A percentile compares a stretch with the other conserved stretches of the same genome.
Evolutionary conservation across 2,797 vertebrate genomes (phyloP).

Genomic region (Megaceryle alcyon): DNA sequence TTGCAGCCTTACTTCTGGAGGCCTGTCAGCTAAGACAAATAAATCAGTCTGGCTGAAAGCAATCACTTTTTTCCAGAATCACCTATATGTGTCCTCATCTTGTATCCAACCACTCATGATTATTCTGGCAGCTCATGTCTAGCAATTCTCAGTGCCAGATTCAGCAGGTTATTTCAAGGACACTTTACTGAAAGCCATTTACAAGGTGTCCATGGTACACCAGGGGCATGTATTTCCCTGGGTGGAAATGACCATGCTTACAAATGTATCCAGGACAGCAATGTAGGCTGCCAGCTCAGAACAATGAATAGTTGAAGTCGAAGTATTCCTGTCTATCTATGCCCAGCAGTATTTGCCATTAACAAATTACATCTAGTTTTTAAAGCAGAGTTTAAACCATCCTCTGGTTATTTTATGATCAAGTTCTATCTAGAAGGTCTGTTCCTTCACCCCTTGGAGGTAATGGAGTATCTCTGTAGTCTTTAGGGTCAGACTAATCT

Average conservation of each 20-base stretch:
- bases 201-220: background rate
- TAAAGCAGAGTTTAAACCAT: background rate
- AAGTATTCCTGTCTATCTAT: background rate
- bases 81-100: background rate
- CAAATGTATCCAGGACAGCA: background rate
- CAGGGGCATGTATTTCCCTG: background rate
- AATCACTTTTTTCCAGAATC: background rate
- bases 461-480: background rate
- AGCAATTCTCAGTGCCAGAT: background rate
- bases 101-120: background rate
- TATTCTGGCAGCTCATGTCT: background rate
- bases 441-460: background rate
- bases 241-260: background rate
- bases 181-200: background rate
- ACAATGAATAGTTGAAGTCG: fast-evolving
- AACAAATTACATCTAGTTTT: background rate
- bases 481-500: background rate
- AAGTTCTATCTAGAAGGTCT: background rate
- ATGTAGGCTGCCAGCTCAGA: background rate
- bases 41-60: background rate
- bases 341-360: background rate
- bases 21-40: background rate
- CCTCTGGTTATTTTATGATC: background rate
- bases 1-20: background rate
- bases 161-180: background rate